phyloP scores from a whole-genome alignment of 1,140 invertebrate genomes.

The Sycophila sp. region DNA sequence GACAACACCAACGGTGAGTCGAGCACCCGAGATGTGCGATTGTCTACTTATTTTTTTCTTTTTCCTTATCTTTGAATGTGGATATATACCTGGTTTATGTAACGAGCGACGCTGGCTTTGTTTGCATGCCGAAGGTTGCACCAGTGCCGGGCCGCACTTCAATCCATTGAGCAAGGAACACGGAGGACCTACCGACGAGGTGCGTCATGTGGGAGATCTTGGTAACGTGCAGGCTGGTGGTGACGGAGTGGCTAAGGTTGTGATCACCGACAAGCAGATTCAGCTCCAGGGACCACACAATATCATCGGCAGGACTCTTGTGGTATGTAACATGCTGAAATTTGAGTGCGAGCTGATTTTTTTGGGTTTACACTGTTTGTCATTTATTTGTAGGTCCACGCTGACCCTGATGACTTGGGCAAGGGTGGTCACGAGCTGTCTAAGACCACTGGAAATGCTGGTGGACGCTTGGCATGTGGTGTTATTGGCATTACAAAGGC shows the following conservation, averaged over 20 bases:
- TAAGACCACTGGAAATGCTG: slow-evolving; percentile 96
- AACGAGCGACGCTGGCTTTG: no score
- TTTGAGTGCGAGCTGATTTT: background rate
- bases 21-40: no score
- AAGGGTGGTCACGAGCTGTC: slow-evolving; percentile 93
- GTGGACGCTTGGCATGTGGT: slow-evolving; percentile 93
- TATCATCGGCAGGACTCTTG: slow-evolving; percentile 89
- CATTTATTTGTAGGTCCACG: slow-evolving; percentile 75
- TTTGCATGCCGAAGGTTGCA: slow-evolving; percentile 76
- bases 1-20: slow-evolving; percentile 87
- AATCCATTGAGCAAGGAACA: slow-evolving; percentile 90
- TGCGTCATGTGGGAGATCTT: slow-evolving; percentile 90
- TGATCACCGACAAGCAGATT: slow-evolving; percentile 80
- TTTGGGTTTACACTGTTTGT: background rate
- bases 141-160: slow-evolving; percentile 94
- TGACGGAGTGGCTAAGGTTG: slow-evolving; percentile 80
- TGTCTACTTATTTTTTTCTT: no score
- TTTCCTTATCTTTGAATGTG: background rate
- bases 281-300: slow-evolving; percentile 79
- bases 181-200: slow-evolving; percentile 79
- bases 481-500: slow-evolving; percentile 89
- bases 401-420: slow-evolving; percentile 94
- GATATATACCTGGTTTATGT: no score
- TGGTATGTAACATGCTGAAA: slow-evolving; percentile 69
- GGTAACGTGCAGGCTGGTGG: slow-evolving; percentile 85